phyloP scores from a whole-genome alignment of 1,140 invertebrate genomes.

The Drosophila nasuta region DNA sequence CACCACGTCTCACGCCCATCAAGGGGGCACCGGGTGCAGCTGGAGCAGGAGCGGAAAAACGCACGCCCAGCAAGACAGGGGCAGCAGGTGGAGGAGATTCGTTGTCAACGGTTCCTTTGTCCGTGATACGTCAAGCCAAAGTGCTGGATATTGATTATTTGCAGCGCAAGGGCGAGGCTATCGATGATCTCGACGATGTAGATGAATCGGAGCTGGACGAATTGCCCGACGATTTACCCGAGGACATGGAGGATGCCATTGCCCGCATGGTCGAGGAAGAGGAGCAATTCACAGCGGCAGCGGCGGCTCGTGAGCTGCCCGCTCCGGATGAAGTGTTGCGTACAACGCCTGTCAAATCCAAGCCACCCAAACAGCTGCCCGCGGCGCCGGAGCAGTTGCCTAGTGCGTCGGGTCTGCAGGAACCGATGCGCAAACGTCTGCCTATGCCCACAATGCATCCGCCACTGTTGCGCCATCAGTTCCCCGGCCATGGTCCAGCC shows the following conservation, averaged over 20 bases:
- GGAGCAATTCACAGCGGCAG: slow-evolving; percentile 85
- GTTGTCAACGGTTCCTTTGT: slow-evolving; percentile 78
- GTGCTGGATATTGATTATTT: slow-evolving; percentile 84
- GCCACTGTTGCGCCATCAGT: slow-evolving; percentile 77
- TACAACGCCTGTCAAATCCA: slow-evolving; percentile 80
- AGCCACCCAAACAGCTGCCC: slow-evolving; percentile 43
- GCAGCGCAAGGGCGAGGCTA: slow-evolving; percentile 80
- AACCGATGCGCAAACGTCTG: slow-evolving; percentile 84
- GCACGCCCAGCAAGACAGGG: slow-evolving; percentile 59
- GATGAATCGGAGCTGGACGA: slow-evolving; percentile 78
- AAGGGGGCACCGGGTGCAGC: slow-evolving; percentile 42
- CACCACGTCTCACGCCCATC: slow-evolving; percentile 76
- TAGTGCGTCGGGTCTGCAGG: slow-evolving; percentile 66
- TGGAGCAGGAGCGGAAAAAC: slow-evolving; percentile 47
- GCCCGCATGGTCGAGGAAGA: slow-evolving; percentile 88
- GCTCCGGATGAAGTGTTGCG: slow-evolving; percentile 86
- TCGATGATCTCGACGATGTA: slow-evolving; percentile 69
- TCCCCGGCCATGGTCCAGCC: slow-evolving; percentile 59
- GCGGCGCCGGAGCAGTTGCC: slow-evolving; percentile 15
- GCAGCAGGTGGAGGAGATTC: slow-evolving; percentile 54
- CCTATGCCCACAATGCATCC: slow-evolving; percentile 84
- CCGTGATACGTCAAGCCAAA: slow-evolving; percentile 84
- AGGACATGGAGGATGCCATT: slow-evolving; percentile 86
- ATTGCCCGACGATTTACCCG: slow-evolving; percentile 76
- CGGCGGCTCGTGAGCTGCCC: slow-evolving; percentile 86